Evolutionary conservation across 2,888 invertebrate species (phyloP).

Genomic region (Diarsia brunnea): DNA sequence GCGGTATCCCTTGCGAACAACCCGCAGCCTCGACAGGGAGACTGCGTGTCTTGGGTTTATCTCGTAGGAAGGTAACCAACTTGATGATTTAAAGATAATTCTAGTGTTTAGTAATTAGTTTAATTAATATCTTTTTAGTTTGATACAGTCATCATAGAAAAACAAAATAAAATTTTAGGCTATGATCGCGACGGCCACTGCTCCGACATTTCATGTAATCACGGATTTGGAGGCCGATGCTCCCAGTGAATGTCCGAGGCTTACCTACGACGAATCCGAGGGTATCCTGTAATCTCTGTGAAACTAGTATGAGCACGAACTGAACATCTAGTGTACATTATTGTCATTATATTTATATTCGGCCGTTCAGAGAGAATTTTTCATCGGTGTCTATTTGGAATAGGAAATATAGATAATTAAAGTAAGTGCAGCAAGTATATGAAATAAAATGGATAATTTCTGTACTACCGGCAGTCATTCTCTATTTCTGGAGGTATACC

Average conservation of each 20-base stretch:
- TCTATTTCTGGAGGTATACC: neutral
- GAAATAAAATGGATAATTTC: no score
- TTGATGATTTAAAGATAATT: no score
- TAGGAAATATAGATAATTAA: neutral
- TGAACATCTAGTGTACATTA: conserved; percentile 33
- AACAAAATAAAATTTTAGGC: no score
- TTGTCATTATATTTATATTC: conserved; percentile 48
- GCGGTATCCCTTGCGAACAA: no score
- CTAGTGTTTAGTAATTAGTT: no score
- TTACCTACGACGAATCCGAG: conserved; percentile 35
- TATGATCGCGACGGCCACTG: neutral
- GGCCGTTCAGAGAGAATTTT: conserved; percentile 5
- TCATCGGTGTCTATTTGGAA: neutral
- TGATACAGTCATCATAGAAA: no score
- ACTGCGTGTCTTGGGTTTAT: no score
- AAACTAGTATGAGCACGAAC: conserved; percentile 50
- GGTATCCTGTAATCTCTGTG: conserved; percentile 50
- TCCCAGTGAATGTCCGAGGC: conserved; percentile 45
- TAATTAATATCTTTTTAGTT: no score
- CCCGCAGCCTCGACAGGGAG: no score
- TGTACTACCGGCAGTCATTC: neutral
- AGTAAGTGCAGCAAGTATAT: neutral
- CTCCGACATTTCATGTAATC: no score
- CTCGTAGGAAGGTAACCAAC: no score
- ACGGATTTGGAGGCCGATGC: neutral